These are phyloP conservation scores for Aphidoletes aphidimyza DNA, from an alignment of 2,888 invertebrate genomes.

Conservation along the genomic window DNA sequence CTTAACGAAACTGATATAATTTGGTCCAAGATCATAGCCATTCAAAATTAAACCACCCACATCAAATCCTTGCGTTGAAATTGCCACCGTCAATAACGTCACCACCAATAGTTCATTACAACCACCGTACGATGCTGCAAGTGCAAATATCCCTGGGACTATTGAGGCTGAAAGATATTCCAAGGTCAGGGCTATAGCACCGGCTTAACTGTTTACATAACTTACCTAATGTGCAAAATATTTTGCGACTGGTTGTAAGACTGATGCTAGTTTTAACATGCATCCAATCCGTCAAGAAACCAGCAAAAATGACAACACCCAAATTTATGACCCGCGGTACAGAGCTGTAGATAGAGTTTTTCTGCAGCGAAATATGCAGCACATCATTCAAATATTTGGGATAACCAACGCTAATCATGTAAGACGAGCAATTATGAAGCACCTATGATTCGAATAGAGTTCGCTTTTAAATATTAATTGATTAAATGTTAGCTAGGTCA, in stretches of 20 bases:
- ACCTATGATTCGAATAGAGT: neutral
- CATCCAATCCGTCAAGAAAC: constrained; percentile 72
- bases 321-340: constrained; percentile 76
- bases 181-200: neutral
- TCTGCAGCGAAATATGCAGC: constrained; percentile 73
- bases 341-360: constrained; percentile 73
- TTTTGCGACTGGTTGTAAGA: constrained; percentile 70
- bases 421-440: constrained; percentile 74
- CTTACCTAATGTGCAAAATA: constrained; percentile 63
- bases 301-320: constrained; percentile 72
- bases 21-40: constrained; percentile 74
- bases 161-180: constrained; percentile 70
- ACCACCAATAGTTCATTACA: constrained; percentile 73
- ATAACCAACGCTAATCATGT: constrained; percentile 76
- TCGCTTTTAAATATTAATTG: constrained; percentile 54
- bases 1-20: constrained; percentile 75
- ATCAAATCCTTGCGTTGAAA: constrained; percentile 77
- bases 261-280: constrained; percentile 69
- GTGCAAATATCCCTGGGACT: constrained; percentile 75
- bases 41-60: constrained; percentile 78
- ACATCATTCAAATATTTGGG: constrained; percentile 78
- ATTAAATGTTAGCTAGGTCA: too few species aligned
- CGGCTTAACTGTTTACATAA: neutral
- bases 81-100: constrained; percentile 73
- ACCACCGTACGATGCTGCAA: constrained; percentile 76